phyloP scores from a whole-genome alignment of 2,888 invertebrate species.

The Metacarcinus magister region DNA sequence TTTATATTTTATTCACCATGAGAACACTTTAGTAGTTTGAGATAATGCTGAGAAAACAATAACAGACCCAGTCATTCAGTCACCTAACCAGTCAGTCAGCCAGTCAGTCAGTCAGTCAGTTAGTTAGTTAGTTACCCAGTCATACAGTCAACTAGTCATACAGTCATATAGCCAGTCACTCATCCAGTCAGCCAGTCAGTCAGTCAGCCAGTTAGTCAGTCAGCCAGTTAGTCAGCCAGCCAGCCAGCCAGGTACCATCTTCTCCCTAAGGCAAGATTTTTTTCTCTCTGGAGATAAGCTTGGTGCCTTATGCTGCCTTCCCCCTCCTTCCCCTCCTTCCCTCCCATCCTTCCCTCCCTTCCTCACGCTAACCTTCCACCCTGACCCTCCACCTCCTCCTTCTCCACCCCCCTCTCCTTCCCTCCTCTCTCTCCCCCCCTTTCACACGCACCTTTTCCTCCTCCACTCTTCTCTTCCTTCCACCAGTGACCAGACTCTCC shows the following conservation, averaged over 20 bases:
- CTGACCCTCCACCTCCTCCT: background rate
- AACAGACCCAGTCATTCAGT: background rate
- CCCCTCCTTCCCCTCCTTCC: background rate
- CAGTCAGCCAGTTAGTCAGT: background rate
- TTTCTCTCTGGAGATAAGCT: constrained; percentile 7
- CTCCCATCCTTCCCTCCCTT: background rate
- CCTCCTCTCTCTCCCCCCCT: background rate
- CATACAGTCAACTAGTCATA: background rate
- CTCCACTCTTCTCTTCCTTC: background rate
- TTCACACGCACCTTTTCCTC: background rate
- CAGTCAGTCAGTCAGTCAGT: background rate
- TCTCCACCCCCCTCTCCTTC: background rate
- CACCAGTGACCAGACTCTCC: background rate
- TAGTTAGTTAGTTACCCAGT: background rate
- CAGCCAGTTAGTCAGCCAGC: background rate
- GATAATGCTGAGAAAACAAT: too few relatives aligned
- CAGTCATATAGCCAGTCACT: background rate
- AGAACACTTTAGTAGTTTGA: too few relatives aligned
- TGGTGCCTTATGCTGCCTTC: background rate
- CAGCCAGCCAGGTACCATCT: background rate
- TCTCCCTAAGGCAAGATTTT: background rate
- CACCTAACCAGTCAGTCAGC: background rate
- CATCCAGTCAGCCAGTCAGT: background rate
- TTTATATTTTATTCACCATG: too few relatives aligned
- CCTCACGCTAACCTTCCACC: background rate